These are phyloP conservation scores for Malurus splendens DNA, from an alignment of 2,797 vertebrate species.

Conservation along the genomic window DNA sequence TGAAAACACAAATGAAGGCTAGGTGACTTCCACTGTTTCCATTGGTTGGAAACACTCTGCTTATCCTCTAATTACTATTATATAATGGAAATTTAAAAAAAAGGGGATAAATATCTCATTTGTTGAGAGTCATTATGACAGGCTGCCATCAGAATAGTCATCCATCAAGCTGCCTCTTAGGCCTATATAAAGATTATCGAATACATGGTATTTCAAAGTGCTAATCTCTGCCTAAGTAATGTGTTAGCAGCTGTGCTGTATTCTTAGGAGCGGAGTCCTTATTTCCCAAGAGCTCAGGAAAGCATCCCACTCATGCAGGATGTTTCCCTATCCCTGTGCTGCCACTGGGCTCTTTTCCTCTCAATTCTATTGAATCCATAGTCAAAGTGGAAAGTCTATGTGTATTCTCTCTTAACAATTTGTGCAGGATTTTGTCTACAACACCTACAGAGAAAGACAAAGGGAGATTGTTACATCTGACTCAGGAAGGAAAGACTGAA, in stretches of 20 bases:
- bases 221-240: neutral
- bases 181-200: neutral
- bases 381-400: slow-evolving; percentile 12
- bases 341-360: neutral
- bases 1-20: neutral
- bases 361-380: neutral
- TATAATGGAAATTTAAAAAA: neutral
- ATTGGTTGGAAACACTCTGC: neutral
- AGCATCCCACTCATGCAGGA: neutral
- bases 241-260: neutral
- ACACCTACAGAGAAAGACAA: slow-evolving; percentile 34
- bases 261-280: neutral
- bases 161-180: neutral
- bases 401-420: neutral
- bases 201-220: neutral
- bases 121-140: neutral
- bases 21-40: neutral
- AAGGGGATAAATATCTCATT: neutral
- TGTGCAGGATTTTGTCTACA: slow-evolving; percentile 10
- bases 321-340: neutral
- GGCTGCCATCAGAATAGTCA: neutral
- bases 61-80: neutral
- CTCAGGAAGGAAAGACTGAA: slow-evolving; percentile 36
- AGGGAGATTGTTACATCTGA: slow-evolving; percentile 19
- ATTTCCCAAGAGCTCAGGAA: neutral